phyloP scores from a whole-genome alignment of 2,113 vertebrate genomes.

The Platichthys flesus region DNA sequence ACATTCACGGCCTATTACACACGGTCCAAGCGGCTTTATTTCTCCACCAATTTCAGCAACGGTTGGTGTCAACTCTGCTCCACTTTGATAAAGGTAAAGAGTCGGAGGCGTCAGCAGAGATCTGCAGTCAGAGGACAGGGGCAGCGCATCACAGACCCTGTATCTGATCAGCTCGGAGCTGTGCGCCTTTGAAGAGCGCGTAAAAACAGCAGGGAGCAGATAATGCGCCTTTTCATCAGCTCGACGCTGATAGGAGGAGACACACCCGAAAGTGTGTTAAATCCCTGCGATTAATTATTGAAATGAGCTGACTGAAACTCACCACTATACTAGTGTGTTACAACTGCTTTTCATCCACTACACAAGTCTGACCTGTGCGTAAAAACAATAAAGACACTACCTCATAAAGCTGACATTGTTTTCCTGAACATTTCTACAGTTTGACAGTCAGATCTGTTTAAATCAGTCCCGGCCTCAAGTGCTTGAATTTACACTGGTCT shows the following conservation, averaged over 20 bases:
- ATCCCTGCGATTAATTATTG: conserved; percentile 27
- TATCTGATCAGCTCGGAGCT: conserved; percentile 40
- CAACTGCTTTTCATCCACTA: not conserved
- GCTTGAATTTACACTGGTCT: not conserved
- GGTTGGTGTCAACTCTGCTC: not conserved
- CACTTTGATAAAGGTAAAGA: not conserved
- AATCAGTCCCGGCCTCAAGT: not conserved
- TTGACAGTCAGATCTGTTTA: not conserved
- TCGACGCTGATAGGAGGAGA: conserved; percentile 22
- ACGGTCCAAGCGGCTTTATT: not conserved
- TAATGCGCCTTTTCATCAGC: conserved; percentile 11
- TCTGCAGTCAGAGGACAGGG: not conserved
- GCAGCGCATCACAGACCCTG: conserved; percentile 5
- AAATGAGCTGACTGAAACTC: conserved; percentile 26
- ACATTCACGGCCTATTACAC: not conserved
- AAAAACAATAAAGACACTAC: not conserved
- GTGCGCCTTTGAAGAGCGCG: conserved; percentile 2
- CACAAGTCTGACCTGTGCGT: not conserved
- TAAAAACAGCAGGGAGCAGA: conserved; percentile 10
- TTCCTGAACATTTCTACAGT: not conserved
- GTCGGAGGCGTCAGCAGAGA: not conserved
- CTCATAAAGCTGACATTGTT: not conserved
- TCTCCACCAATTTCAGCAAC: not conserved
- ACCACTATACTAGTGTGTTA: too few relatives aligned
- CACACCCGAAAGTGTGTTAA: conserved; percentile 22